Evolutionary conservation across 2,888 invertebrate genomes (phyloP), one percentile per base, ranked within the genome.

Genomic region (Drosophila ustulata): DNA sequence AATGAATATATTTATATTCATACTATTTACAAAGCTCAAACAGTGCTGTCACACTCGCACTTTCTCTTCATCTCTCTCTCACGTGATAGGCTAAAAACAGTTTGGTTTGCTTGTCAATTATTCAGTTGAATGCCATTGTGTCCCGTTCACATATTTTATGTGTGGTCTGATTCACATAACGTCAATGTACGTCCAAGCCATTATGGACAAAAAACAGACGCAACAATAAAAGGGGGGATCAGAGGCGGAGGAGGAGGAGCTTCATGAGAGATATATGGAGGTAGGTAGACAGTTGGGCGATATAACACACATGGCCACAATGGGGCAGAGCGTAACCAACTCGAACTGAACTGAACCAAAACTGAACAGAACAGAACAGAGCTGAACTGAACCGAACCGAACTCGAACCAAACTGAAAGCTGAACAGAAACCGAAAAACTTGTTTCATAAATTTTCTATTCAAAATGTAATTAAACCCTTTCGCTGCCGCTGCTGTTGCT

Each of bases 381-480:
- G 9, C 34, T 11, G 9, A 34, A 34, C 9, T 9, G 34, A 37
- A 37, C 37, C 4, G 37, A 37, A 37, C 49, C 5, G 32, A 66
- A 46, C 53, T n/a, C 8, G 45, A 71, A 66, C 57, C 7, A 55
- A 71, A 62, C 63, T 3, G 45, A 71, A 63, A 73, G 62, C 41
- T 34, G 57, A 76, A 73, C 66, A 49, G 71, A 80, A 80, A 80
- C 82, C 67, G 71, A 80, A 85, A 83, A 85, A 85, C 86, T 88
- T 85, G 87, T 86, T 85, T 80, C 89, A 85, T 88, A 85, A 88
- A 85, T 85, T 85, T 86, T 69, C 87, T 80, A 85, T 88, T 85
- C 89, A 85, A 85, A 85, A 88, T 86, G 85, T 85, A 85, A 85
- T 85, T 85, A 85, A 85, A 85, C 84, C 85, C 88, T 86, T 86